A percentile compares a stretch with the other conserved stretches of the same genome.
phyloP scores from a whole-genome alignment of 35 echinoderm and acorn worm species.

The Chiridota heheva region DNA sequence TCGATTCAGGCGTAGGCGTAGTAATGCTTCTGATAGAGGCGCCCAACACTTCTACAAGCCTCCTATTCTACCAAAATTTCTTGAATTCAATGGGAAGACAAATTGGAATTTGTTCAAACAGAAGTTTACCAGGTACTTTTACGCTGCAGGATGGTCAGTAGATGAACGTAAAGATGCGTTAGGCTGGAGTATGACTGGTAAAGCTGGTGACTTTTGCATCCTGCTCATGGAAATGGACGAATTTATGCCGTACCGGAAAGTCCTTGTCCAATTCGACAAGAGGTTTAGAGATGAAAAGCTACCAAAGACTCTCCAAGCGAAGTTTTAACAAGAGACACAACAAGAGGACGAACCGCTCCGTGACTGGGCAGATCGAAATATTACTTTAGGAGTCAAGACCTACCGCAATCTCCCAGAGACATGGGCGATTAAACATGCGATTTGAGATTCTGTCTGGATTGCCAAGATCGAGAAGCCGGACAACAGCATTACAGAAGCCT shows the following conservation, averaged over 20 bases:
- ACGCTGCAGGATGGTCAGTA: neutral
- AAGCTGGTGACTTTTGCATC: neutral
- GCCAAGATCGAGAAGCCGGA: neutral
- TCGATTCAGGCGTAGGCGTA: neutral
- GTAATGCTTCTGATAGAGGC: neutral
- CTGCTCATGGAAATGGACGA: neutral
- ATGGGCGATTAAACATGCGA: neutral
- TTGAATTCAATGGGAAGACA: too few relatives aligned
- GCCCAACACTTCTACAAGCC: neutral
- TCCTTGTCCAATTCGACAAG: neutral
- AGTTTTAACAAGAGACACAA: neutral
- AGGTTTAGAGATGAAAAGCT: neutral
- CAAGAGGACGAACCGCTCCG: neutral
- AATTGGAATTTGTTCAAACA: neutral
- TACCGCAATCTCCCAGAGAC: neutral
- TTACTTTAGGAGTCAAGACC: neutral
- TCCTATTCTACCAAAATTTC: neutral
- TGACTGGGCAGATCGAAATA: neutral
- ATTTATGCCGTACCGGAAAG: neutral
- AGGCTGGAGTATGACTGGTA: neutral
- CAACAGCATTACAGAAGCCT: neutral
- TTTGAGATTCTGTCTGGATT: neutral
- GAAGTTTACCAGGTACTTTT: neutral
- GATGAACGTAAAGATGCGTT: neutral
- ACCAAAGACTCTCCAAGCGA: neutral